Percentiles rank a stretch among this genome's conserved stretches.
Conservation (phyloP, 2,113 vertebrate genomes). For the Phalacrocorax carbo region DNA sequence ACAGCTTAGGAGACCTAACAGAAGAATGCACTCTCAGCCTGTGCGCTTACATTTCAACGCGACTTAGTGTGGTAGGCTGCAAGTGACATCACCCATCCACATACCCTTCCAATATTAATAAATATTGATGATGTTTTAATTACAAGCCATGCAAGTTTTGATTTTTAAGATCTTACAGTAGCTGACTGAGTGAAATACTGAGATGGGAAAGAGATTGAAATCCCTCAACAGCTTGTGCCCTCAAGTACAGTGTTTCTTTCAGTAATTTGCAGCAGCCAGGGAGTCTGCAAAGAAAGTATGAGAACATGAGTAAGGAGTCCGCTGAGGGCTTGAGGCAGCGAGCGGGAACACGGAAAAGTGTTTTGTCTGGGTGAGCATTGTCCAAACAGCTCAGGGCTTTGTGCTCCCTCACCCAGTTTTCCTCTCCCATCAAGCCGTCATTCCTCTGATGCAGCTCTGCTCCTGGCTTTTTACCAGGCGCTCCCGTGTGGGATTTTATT, state of each 20-base stretch:
- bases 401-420: not conserved
- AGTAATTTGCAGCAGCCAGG: not conserved
- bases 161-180: not conserved
- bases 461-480: not conserved
- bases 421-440: not conserved
- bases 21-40: not conserved
- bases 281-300: not conserved
- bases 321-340: not conserved
- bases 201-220: not conserved
- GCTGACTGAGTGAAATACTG: not conserved
- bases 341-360: not conserved
- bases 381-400: not conserved
- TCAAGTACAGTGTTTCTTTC: not conserved
- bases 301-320: not conserved
- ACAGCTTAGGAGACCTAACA: fast-evolving
- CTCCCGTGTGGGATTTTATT: not conserved
- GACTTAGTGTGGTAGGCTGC: not conserved
- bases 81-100: not conserved
- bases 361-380: not conserved
- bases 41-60: fast-evolving
- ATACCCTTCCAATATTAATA: not conserved
- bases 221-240: not conserved
- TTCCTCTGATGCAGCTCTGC: not conserved
- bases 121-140: not conserved
- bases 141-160: not conserved